Evolutionary conservation across 1,140 invertebrate species (phyloP), one percentile per base, ranked within the genome.

Genomic region (Drosophila virilis): DNA sequence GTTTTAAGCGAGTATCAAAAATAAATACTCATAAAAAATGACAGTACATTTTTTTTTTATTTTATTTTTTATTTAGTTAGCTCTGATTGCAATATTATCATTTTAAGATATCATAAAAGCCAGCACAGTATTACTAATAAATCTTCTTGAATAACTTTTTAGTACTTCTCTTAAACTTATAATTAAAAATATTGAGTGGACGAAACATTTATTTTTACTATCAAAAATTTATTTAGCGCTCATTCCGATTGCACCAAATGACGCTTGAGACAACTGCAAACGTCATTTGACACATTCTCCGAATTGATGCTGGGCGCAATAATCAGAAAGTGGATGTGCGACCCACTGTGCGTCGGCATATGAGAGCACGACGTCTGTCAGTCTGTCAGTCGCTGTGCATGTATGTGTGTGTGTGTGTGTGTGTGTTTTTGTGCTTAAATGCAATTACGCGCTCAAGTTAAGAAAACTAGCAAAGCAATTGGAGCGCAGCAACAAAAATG

Each of bases 361-460:
- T 37, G 32, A 40, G 32, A 46, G 6, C 17, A 28, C 50, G 64
- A 72, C 77, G 77, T 68, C 81, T 64, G 61, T 71, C 80, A 64
- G 62, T 80, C 80, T 60, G 77, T 75, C 46, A 51, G 35, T 37
- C 37, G 28, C 45, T 8, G 8, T 46, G 17, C 45, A 17, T 38
- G 22, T 13, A 33, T 43, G 37, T 60, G 50, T 86, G 52, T 74
- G 52, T 60, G 54, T 70, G 45, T 57, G 48, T 64, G n/a, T 75
- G 48, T 67, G 57, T 70, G 45, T 61, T 42, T 80, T 58, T 83
- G 79, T 83, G 79, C 84, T 88, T 67, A 88, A 86, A 86, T 86
- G 83, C 83, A 86, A 86, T 86, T 86, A 86, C 81, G 81, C 81
- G 80, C 78, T 80, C 78, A 78, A 83, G 80, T 82, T 82, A 70